phyloP scores from a whole-genome alignment of 2,113 vertebrate genomes.

The Taurulus bubalis region DNA sequence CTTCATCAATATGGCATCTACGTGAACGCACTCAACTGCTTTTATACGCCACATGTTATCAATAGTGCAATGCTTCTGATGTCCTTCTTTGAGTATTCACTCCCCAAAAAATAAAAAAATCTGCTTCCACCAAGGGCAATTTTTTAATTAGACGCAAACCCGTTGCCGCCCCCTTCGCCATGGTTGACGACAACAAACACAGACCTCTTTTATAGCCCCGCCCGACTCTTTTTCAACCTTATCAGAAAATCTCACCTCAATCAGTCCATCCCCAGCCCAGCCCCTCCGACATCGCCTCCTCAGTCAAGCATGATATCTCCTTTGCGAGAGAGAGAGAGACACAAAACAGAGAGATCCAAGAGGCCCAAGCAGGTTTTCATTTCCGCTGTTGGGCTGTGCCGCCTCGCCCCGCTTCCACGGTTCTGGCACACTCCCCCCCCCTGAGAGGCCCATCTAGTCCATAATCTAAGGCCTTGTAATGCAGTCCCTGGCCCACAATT shows the following conservation, averaged over 20 bases:
- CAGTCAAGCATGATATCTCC: conserved; percentile 69
- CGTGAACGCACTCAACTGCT: not conserved
- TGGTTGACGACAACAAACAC: conserved; percentile 45
- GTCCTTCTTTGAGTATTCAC: conserved; percentile 12
- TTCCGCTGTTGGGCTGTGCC: conserved; percentile 73
- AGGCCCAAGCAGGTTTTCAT: conserved; percentile 71
- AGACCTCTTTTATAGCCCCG: conserved; percentile 30
- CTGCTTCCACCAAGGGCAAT: conserved; percentile 31
- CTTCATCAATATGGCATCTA: not conserved
- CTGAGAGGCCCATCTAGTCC: conserved; percentile 74
- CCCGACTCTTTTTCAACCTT: conserved; percentile 40
- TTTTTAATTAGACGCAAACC: conserved; percentile 59
- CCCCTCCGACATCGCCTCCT: conserved; percentile 60
- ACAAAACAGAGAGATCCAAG: conserved; percentile 41
- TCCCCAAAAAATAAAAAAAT: not conserved
- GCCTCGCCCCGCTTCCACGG: conserved; percentile 67
- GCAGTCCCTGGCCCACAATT: conserved; percentile 76
- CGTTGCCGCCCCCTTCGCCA: not conserved
- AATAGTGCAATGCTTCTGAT: conserved; percentile 5
- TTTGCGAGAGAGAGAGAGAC: conserved; percentile 44
- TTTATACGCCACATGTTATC: conserved; percentile 9
- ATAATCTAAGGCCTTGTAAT: conserved; percentile 80
- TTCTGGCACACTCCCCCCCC: conserved; percentile 69
- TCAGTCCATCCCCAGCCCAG: conserved; percentile 57
- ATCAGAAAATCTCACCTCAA: conserved; percentile 66